A percentile compares a stretch with the other conserved stretches of the same genome.
phyloP scores from a whole-genome alignment of 2,888 invertebrate species.

The Diplazon laetatorius region DNA sequence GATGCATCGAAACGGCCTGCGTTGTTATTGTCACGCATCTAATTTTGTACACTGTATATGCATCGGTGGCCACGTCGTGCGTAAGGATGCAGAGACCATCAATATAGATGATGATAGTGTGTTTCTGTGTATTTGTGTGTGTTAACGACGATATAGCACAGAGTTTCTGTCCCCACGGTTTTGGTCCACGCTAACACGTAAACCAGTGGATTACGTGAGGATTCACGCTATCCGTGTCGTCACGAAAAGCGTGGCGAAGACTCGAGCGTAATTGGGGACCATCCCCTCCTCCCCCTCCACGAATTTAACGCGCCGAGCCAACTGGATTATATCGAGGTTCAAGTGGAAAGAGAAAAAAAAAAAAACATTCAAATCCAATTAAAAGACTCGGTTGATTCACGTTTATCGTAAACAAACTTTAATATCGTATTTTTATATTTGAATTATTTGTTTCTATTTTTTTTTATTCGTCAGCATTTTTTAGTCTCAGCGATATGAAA shows the following conservation, averaged over 20 bases:
- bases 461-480: not conserved
- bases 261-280: constrained; percentile 60
- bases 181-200: constrained; percentile 18
- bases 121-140: too few relatives aligned
- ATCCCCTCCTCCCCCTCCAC: too few relatives aligned
- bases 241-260: constrained; percentile 31
- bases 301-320: constrained; percentile 50
- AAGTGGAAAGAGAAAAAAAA: too few relatives aligned
- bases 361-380: constrained; percentile 2
- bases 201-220: constrained; percentile 26
- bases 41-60: constrained; percentile 47
- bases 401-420: constrained; percentile 21
- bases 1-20: constrained; percentile 64
- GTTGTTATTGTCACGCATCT: constrained; percentile 64
- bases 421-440: not conserved
- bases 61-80: constrained; percentile 2
- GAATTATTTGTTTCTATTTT: not conserved
- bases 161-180: not conserved
- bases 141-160: not conserved
- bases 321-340: constrained; percentile 64
- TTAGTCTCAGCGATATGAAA: not conserved
- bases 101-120: constrained; percentile 28
- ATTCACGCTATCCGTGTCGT: constrained; percentile 31
- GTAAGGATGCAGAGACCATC: constrained; percentile 19
- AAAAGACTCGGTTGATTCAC: constrained; percentile 13